Conservation (phyloP, 2,113 vertebrate species). For the Haemorhous mexicanus region DNA sequence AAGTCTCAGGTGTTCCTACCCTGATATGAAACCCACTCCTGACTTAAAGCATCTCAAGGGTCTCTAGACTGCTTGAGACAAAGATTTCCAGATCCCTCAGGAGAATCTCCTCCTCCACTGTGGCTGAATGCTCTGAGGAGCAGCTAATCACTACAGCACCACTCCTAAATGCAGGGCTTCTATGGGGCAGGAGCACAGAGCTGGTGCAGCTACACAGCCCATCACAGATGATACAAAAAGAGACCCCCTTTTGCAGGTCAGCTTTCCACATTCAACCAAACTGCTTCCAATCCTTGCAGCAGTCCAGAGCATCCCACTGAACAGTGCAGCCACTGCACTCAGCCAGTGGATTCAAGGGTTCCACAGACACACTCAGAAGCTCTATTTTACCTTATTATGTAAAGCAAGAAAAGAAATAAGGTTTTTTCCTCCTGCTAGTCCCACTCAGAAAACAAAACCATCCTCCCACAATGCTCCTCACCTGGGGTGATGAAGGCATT, state of each 20-base stretch:
- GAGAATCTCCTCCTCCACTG: background rate
- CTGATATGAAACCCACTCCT: background rate
- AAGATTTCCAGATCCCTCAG: background rate
- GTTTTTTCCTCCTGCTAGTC: background rate
- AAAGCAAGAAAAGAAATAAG: background rate
- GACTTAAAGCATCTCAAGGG: background rate
- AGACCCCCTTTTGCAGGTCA: fast-evolving
- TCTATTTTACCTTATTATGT: background rate
- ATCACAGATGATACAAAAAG: background rate
- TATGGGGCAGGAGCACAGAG: background rate
- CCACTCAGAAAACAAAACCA: background rate
- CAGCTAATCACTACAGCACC: background rate
- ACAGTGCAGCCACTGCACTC: background rate
- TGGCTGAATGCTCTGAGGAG: background rate
- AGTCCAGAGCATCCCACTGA: background rate
- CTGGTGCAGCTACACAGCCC: background rate
- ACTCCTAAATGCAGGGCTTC: background rate
- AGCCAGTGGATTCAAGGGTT: background rate
- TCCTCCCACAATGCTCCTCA: background rate
- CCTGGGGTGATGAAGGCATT: slow-evolving; percentile 74
- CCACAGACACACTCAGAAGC: background rate
- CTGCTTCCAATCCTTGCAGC: background rate
- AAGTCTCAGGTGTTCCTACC: background rate
- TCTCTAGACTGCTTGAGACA: background rate
- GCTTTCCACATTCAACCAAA: background rate